Percentiles rank a stretch among this genome's conserved stretches.
phyloP scores from a whole-genome alignment of 1,140 invertebrate genomes.

The Drosophila lacertosa region DNA sequence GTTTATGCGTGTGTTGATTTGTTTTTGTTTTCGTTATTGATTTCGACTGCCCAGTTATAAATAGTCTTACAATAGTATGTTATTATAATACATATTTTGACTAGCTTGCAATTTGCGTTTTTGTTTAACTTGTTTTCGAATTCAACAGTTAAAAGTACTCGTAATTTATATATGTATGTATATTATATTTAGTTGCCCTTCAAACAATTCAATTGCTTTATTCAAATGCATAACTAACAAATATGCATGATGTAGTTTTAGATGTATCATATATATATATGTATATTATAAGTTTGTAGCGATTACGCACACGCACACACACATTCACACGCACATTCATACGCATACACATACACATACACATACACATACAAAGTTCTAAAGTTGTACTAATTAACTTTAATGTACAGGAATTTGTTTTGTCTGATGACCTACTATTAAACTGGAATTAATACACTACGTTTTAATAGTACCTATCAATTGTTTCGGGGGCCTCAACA shows the following conservation, averaged over 20 bases:
- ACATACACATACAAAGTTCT: conserved; percentile 5
- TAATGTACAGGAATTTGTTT: conserved; percentile 67
- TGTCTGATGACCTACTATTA: conserved; percentile 52
- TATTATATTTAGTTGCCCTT: conserved; percentile 29
- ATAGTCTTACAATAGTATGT: conserved; percentile 17
- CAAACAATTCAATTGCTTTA: conserved; percentile 69
- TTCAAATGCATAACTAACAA: conserved; percentile 44
- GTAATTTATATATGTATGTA: too few relatives aligned
- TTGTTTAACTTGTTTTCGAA: conserved; percentile 21
- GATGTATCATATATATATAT: conserved; percentile 8
- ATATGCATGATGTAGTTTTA: conserved; percentile 22
- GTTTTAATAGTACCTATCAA: conserved; percentile 11
- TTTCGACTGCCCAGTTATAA: conserved; percentile 36
- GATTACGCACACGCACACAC: conserved; percentile 20
- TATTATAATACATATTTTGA: conserved; percentile 27
- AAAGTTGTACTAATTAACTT: conserved; percentile 68
- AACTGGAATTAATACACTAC: conserved; percentile 43
- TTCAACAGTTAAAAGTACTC: conserved; percentile 72
- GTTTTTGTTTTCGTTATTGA: conserved; percentile 30
- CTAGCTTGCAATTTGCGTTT: conserved; percentile 45
- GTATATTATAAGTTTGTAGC: conserved; percentile 12
- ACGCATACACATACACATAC: not conserved
- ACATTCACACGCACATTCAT: conserved; percentile 13
- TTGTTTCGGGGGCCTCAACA: not conserved
- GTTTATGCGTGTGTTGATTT: conserved; percentile 24